Evolutionary conservation across 2,113 vertebrate species (phyloP).

Genomic region (Australoheros scitulus): DNA sequence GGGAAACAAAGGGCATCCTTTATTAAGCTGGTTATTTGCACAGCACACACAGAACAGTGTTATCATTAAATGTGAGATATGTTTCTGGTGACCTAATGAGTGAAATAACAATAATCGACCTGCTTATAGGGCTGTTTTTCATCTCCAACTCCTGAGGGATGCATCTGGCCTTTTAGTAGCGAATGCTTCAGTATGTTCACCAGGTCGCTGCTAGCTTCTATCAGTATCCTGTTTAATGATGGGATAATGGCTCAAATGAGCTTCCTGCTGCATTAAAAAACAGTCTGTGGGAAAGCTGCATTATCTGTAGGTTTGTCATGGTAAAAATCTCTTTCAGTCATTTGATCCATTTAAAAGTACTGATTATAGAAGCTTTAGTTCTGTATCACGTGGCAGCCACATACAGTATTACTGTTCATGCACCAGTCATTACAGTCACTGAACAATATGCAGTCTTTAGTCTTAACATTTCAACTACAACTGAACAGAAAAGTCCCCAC

Average conservation of each 20-base stretch:
- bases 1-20: not conserved
- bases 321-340: not conserved
- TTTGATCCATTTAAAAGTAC: not conserved
- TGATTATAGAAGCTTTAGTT: not conserved
- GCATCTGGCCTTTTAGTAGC: not conserved
- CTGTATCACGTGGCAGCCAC: not conserved
- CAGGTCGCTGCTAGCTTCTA: not conserved
- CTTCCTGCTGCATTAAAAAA: not conserved
- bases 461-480: not conserved
- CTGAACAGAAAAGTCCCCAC: fast-evolving
- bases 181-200: not conserved
- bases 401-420: not conserved
- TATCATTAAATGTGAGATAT: not conserved
- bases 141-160: not conserved
- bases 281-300: not conserved
- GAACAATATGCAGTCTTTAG: not conserved
- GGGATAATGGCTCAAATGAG: not conserved
- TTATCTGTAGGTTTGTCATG: not conserved
- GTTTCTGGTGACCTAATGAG: not conserved
- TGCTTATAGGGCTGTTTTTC: not conserved
- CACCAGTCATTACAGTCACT: not conserved
- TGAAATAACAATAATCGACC: not conserved
- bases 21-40: not conserved
- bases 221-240: not conserved
- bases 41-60: not conserved